Percentiles rank a stretch among this genome's conserved stretches.
Evolutionary conservation across 2,888 invertebrate species (phyloP).

Genomic region (Imbricaverruca yamaguchii): DNA sequence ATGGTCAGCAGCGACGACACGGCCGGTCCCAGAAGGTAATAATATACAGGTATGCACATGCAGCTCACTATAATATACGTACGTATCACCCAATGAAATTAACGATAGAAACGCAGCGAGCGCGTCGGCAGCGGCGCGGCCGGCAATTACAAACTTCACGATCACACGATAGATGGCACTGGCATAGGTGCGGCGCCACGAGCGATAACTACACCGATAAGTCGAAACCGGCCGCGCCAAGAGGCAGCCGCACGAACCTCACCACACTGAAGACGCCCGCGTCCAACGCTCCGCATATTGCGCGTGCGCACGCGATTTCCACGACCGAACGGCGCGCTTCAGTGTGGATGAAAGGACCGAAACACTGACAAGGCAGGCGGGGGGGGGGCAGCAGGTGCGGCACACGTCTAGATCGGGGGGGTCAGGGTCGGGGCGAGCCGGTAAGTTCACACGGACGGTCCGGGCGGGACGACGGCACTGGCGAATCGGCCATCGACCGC

Average conservation of each 20-base stretch:
- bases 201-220: slow-evolving; percentile 11
- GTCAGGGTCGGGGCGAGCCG: background rate
- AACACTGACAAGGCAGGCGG: slow-evolving; percentile 10
- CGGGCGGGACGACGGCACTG: background rate
- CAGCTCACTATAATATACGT: slow-evolving; percentile 16
- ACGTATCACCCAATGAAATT: slow-evolving; percentile 20
- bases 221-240: background rate
- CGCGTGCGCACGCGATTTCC: background rate
- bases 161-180: slow-evolving; percentile 18
- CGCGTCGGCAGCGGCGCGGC: background rate
- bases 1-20: background rate
- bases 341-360: slow-evolving; percentile 2
- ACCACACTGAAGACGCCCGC: background rate
- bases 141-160: slow-evolving; percentile 14
- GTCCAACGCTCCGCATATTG: background rate
- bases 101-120: slow-evolving; percentile 18
- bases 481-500: background rate
- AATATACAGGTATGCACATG: slow-evolving; percentile 20
- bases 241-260: background rate
- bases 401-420: background rate
- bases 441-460: background rate
- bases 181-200: background rate
- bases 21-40: background rate
- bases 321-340: background rate
- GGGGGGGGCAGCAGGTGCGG: background rate